These are phyloP conservation scores for Muntiacus muntjak DNA, from an alignment of 2,113 vertebrate genomes.

Conservation along the genomic window DNA sequence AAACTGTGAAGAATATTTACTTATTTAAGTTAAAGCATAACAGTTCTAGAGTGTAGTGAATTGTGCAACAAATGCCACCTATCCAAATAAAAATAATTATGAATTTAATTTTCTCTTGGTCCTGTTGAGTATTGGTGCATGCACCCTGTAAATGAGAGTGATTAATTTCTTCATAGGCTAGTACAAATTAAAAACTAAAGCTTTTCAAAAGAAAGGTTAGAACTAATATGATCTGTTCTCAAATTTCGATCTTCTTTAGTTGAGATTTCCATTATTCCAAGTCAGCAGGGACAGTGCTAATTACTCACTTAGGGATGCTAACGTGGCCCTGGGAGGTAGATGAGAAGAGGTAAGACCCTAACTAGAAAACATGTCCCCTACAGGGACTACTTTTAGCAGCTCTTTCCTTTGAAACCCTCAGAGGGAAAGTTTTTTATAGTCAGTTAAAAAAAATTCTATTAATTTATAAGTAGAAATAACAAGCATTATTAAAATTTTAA, in stretches of 20 bases:
- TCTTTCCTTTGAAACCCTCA: neutral
- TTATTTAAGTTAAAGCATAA: neutral
- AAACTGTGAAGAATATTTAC: neutral
- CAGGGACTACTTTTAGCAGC: neutral
- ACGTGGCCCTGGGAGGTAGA: conserved; percentile 32
- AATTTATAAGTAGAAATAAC: conserved; percentile 37
- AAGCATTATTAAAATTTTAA: neutral
- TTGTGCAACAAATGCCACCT: neutral
- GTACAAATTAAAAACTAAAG: conserved; percentile 44
- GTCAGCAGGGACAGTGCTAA: conserved; percentile 58
- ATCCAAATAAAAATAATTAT: neutral
- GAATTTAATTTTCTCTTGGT: neutral
- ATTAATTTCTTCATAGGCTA: conserved; percentile 18
- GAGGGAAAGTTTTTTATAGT: neutral
- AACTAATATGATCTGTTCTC: conserved; percentile 50
- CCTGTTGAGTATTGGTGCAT: neutral
- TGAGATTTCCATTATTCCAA: conserved; percentile 43
- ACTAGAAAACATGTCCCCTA: conserved; percentile 33
- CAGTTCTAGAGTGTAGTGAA: neutral
- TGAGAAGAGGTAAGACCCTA: neutral
- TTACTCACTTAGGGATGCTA: conserved; percentile 50
- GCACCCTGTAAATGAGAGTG: neutral
- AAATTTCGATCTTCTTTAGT: conserved; percentile 35
- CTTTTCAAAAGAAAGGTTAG: conserved; percentile 50
- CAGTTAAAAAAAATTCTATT: neutral